Evolutionary conservation across 2,113 vertebrate species (phyloP).

Genomic region (Rana temporaria): DNA sequence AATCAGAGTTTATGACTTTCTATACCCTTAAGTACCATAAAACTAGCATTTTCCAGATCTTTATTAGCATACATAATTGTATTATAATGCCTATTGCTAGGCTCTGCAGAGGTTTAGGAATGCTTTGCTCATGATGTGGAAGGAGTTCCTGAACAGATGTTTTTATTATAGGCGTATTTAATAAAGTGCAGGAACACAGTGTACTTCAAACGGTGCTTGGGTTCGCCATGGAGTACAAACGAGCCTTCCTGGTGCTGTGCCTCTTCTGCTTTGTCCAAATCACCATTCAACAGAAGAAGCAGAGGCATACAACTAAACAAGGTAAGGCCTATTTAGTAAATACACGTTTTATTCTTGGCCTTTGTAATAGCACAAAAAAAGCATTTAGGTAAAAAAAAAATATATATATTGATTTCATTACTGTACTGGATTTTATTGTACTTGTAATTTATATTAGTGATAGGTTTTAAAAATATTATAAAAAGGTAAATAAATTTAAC

Average conservation of each 20-base stretch:
- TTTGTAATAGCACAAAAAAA: too few species aligned
- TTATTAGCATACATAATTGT: neutral
- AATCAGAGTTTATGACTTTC: neutral
- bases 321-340: constrained; percentile 71
- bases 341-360: too few species aligned
- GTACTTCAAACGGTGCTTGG: neutral
- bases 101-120: constrained; percentile 12
- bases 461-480: too few species aligned
- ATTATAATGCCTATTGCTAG: neutral
- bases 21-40: neutral
- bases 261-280: constrained; percentile 72
- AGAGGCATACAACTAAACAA: constrained; percentile 76
- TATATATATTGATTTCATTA: too few species aligned
- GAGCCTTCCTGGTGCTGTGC: constrained; percentile 76
- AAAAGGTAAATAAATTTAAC: too few species aligned
- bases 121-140: constrained; percentile 54
- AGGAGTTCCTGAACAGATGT: constrained; percentile 66
- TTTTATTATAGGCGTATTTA: constrained; percentile 60
- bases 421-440: too few species aligned
- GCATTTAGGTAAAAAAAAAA: too few species aligned
- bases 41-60: neutral
- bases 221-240: constrained; percentile 77
- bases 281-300: constrained; percentile 71
- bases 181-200: constrained; percentile 13
- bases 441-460: too few species aligned